These are phyloP conservation scores for Himalopsyche tibetana DNA, from an alignment of 2,888 invertebrate genomes.

Conservation along the genomic window DNA sequence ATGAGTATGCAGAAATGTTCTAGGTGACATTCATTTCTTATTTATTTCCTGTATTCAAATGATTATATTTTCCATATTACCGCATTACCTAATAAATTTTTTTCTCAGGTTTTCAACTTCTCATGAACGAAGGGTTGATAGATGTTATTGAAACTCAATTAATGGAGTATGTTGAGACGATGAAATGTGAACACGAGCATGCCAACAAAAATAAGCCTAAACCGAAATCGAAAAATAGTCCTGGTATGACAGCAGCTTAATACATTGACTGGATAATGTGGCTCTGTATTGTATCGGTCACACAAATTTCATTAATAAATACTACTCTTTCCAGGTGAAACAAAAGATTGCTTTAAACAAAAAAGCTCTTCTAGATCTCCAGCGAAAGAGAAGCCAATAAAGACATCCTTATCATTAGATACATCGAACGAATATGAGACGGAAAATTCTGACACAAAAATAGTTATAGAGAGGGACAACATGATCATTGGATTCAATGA, in stretches of 20 bases:
- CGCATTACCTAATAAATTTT: not conserved
- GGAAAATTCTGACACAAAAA: slow-evolving; percentile 72
- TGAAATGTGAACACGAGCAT: slow-evolving; percentile 72
- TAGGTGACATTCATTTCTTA: too few relatives aligned
- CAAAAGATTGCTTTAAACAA: not conserved
- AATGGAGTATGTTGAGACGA: slow-evolving; percentile 71
- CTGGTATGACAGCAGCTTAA: not conserved
- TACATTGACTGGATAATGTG: not conserved
- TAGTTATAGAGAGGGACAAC: slow-evolving; percentile 75
- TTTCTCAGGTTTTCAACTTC: slow-evolving; percentile 74
- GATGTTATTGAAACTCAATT: slow-evolving; percentile 73
- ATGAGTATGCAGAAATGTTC: too few relatives aligned
- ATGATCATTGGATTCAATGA: slow-evolving; percentile 75
- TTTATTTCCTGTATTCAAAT: too few relatives aligned
- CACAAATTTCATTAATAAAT: too few relatives aligned
- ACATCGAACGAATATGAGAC: not conserved
- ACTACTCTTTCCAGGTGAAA: not conserved
- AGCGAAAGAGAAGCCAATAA: not conserved
- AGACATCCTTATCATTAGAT: not conserved
- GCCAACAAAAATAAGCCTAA: slow-evolving; percentile 33
- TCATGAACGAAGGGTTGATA: slow-evolving; percentile 74
- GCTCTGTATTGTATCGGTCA: too few relatives aligned
- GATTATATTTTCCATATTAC: too few relatives aligned
- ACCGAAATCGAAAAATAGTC: not conserved
- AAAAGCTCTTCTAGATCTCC: not conserved